Base-by-base conservation (phyloP, 2,888 invertebrate species). In the Allacma fusca region DNA sequence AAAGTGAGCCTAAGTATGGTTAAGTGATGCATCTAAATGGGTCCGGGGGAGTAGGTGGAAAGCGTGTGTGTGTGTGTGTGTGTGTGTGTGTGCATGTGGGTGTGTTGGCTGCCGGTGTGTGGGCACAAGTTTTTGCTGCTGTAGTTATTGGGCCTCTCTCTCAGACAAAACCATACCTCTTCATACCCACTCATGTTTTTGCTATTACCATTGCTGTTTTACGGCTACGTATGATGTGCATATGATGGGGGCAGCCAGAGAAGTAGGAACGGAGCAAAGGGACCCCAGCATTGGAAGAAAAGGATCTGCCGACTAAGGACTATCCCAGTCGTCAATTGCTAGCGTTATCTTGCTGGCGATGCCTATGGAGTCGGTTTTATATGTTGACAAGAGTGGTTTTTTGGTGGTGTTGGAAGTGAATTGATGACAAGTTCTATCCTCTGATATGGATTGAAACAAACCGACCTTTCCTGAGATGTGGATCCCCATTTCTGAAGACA, bases 401-500 rank as follows among this genome's bases (percentile, higher is more conserved):
- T 80, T 79, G 77, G 78, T 80, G 79, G 78, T 77, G 79, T 76
- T 80, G 80, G 79, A 79, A 80, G 79, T 78, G 79, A 81, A 81
- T 81, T 79, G 81, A 81, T 81, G 79, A 79, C 78, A 79, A 78
- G 76, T 77, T 78, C 78, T 77, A 50, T 44, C 71, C 69, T 79
- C 68, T 71, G 75, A 76, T 81, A 77, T 76, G 77, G 75, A 65
- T 79, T 81, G 81, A 81, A 81, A 81, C 77, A 78, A 79, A 81
- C 78, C 76, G 75, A 78, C 65, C 59, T 72, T 77, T 71, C 69
- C 68, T 40, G 77, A 79, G 68, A 79, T 75, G 78, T 79, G 79
- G 74, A 75, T 76, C 79, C 79, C 82, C 82, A 82, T 83, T 83
- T 81, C 78, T 78, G 72, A 83, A 83, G 83, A 83, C 81, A 81